Evolutionary conservation across 2,888 invertebrate genomes (phyloP), one percentile per base, ranked within the genome.

Genomic region (Allacma fusca): DNA sequence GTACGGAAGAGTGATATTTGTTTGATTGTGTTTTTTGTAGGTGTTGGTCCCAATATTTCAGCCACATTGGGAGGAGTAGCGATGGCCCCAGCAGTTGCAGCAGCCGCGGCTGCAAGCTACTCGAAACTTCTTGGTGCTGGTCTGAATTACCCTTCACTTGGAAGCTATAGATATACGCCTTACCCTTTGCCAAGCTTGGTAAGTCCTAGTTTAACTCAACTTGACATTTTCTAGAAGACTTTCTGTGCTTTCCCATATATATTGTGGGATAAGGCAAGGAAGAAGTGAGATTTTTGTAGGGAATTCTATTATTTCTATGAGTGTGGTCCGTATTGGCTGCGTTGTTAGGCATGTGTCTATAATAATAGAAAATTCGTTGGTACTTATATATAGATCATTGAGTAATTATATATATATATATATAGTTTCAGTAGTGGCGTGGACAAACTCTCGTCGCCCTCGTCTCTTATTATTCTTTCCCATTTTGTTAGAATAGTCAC

Each of bases 161-260:
- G 82, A 70, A 84, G 82, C 76, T 84, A 82, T 79, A 80, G 84
- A 77, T 84, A 83, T 79, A 79, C 84, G 80, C 84, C 84, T 82
- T 84, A 84, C 79, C 81, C 83, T 70, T 74, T 84, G 80, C 84
- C 83, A 80, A 74, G 80, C 79, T 80, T 84, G 81, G 83, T 84
- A 80, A 83, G 82, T 75, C 59, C 64, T 28, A 67, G 67, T 40
- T n/a, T 57, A 26, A 68, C 43, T 44, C 40, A 34, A 40, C 68
- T 68, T 40, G 34, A 68, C 34, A 68, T 34, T 64, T 62, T 34
- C 73, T n/a, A 28, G 23, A 44, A 71, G 50, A 57, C 26, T 71
- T 26, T 9, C 16, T 12, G 24, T 4, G 62, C 50, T 50, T 50
- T 34, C 34, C 50, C 19, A n/a, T n/a, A 50, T 50, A n/a, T 12